These are phyloP conservation scores for Hydroisotoma schaefferi DNA, from an alignment of 2,888 invertebrate species.

Conservation along the genomic window DNA sequence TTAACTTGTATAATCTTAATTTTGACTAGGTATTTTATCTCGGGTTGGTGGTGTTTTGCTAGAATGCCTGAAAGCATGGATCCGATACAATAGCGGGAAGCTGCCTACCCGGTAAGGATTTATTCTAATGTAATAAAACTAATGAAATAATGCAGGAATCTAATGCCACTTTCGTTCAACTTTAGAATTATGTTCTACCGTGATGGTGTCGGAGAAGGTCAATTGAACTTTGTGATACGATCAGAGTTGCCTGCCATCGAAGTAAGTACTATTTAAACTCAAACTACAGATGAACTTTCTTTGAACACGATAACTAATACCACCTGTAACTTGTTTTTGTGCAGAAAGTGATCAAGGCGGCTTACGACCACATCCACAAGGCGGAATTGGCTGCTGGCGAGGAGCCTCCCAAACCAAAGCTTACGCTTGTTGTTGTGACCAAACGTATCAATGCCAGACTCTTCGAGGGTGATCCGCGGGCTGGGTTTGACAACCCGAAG, in stretches of 20 bases:
- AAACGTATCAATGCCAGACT: constrained; percentile 69
- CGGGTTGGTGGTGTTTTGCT: neutral
- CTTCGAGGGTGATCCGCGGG: constrained; percentile 34
- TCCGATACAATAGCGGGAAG: neutral
- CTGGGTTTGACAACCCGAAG: constrained; percentile 58
- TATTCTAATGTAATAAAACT: too few species aligned
- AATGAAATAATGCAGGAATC: too few species aligned
- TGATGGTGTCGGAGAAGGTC: constrained; percentile 91
- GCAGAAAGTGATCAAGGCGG: too few species aligned
- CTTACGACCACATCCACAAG: too few species aligned
- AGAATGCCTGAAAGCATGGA: neutral
- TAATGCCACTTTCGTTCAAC: too few species aligned
- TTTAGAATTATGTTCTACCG: constrained; percentile 85
- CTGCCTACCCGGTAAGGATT: neutral
- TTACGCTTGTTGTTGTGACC: constrained; percentile 80
- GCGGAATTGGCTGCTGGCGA: too few species aligned
- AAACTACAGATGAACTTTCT: too few species aligned
- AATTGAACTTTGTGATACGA: constrained; percentile 64
- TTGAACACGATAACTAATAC: too few species aligned
- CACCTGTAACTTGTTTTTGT: too few species aligned
- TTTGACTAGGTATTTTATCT: too few species aligned
- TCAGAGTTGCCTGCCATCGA: constrained; percentile 76
- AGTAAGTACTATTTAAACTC: too few species aligned
- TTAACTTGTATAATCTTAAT: too few species aligned
- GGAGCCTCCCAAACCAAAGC: constrained; percentile 41